Evolutionary conservation across 2,113 vertebrate species (phyloP).

Genomic region (Rhombomys opimus): DNA sequence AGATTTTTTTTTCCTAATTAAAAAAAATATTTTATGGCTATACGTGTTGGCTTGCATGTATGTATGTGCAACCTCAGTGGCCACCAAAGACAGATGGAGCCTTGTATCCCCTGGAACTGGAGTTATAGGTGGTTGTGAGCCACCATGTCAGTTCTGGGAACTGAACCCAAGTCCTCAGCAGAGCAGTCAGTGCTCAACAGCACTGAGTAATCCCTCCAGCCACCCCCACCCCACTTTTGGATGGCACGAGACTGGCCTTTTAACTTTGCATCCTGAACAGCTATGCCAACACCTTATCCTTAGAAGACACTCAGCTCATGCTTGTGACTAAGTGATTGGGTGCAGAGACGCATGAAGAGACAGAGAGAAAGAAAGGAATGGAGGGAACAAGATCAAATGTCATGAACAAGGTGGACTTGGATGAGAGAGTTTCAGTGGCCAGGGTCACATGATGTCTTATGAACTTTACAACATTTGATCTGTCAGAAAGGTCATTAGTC

Average conservation of each 20-base stretch:
- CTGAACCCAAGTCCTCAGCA: neutral
- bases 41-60: neutral
- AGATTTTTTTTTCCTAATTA: neutral
- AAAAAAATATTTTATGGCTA: neutral
- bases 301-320: neutral
- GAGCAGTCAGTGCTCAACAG: neutral
- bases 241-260: neutral
- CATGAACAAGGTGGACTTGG: neutral
- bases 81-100: neutral
- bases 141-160: neutral
- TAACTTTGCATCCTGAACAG: neutral
- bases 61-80: neutral
- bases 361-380: neutral
- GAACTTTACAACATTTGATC: neutral
- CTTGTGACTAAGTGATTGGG: neutral
- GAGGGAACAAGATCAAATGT: neutral
- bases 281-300: neutral
- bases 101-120: neutral
- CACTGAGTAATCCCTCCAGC: neutral
- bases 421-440: neutral
- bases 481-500: slow-evolving; percentile 11
- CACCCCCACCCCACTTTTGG: neutral
- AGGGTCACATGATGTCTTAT: neutral
- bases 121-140: neutral
- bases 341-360: neutral